A percentile compares a stretch with the other conserved stretches of the same genome.
Conservation (phyloP, 2,888 invertebrate species). For the Sphecodes monilicornis region DNA sequence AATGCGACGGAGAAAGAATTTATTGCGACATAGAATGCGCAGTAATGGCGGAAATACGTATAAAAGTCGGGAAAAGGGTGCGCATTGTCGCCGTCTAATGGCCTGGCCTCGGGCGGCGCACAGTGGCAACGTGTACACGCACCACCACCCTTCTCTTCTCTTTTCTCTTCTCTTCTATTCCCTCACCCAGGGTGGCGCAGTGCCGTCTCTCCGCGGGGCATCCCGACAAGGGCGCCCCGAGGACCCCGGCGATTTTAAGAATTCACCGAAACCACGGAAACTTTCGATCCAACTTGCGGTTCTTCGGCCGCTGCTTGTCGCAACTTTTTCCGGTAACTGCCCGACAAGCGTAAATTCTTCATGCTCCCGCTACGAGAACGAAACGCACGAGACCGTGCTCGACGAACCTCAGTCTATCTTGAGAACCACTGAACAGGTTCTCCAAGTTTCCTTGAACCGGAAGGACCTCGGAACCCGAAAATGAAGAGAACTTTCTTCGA, state of each 20-base stretch:
- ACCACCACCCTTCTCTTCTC: slow-evolving; percentile 31
- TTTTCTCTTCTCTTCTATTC: neutral
- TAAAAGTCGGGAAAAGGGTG: slow-evolving; percentile 81
- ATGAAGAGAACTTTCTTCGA: neutral
- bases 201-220: slow-evolving; percentile 53
- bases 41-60: slow-evolving; percentile 82
- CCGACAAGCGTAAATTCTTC: slow-evolving; percentile 19
- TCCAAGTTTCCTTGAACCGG: neutral
- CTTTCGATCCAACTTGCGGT: slow-evolving; percentile 1
- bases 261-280: slow-evolving; percentile 5
- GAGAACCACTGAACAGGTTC: neutral
- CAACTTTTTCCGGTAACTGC: neutral
- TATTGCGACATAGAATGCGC: slow-evolving; percentile 81
- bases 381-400: neutral
- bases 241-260: slow-evolving; percentile 10
- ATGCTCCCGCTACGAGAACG: neutral
- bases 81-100: slow-evolving; percentile 82
- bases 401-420: neutral
- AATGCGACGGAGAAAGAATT: slow-evolving; percentile 81
- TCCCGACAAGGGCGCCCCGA: slow-evolving; percentile 28
- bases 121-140: slow-evolving; percentile 69
- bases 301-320: neutral
- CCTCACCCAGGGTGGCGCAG: slow-evolving; percentile 23
- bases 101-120: slow-evolving; percentile 77
- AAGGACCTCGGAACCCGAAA: neutral